Evolutionary conservation across 37 sponge, comb jelly and placozoan species (phyloP).

Genomic region (Lycopodina hypogea): DNA sequence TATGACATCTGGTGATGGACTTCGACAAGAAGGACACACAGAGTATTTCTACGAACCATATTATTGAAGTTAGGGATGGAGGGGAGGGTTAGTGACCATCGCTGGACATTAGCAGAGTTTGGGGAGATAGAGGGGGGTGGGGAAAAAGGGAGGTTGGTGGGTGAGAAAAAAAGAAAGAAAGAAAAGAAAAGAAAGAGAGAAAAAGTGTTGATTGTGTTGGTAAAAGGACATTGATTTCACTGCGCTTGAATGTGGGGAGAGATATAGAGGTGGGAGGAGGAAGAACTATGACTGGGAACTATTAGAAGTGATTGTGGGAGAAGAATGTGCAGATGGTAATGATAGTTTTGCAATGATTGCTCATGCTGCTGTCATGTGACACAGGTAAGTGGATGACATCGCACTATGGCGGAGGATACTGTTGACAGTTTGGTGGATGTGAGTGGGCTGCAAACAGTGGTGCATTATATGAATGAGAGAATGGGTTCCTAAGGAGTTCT

Average conservation of each 20-base stretch:
- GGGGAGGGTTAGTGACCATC: conserved; percentile 91
- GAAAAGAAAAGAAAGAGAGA: not conserved
- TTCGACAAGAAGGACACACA: conserved; percentile 90
- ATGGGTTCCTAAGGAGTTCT: no score
- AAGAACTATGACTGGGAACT: not conserved
- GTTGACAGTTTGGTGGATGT: conserved; percentile 68
- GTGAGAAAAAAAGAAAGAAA: no score
- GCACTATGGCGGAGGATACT: conserved; percentile 93
- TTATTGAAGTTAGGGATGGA: conserved; percentile 88
- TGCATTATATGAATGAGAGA: no score
- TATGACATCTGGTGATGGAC: conserved; percentile 91
- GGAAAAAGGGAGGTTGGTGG: not conserved
- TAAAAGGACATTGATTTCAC: no score
- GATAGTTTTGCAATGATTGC: not conserved
- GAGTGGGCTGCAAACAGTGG: conserved; percentile 34
- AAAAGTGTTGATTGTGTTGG: not conserved
- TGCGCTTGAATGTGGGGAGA: no score
- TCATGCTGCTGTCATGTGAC: no score
- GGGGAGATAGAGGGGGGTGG: no score
- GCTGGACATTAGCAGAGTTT: conserved; percentile 73
- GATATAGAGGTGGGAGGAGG: not conserved
- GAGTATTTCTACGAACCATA: conserved; percentile 92
- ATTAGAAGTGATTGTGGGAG: not conserved
- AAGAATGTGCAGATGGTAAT: not conserved
- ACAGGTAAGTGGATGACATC: conserved; percentile 98